These are phyloP conservation scores for Zaprionus bogoriensis DNA, from an alignment of 2,888 invertebrate genomes.

Conservation along the genomic window DNA sequence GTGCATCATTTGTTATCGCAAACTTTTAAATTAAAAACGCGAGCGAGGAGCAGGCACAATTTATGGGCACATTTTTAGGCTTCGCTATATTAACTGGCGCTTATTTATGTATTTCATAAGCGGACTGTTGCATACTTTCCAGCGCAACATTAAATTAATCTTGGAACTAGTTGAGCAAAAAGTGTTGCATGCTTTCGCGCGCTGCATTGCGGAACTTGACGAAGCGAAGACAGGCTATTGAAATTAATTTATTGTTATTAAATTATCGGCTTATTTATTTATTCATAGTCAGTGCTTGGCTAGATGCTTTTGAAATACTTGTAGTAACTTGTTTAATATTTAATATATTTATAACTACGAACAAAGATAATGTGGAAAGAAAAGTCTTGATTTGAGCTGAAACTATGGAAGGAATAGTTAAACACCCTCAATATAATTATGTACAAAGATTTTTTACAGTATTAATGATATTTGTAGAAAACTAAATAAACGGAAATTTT, in stretches of 20 bases:
- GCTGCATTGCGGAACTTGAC: neutral
- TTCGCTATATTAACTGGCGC: slow-evolving; percentile 48
- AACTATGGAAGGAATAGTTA: too few species aligned
- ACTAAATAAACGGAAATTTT: too few species aligned
- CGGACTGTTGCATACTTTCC: slow-evolving; percentile 39
- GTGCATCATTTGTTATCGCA: slow-evolving; percentile 79
- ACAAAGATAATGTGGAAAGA: too few species aligned
- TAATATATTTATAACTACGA: too few species aligned
- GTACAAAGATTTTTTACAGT: too few species aligned
- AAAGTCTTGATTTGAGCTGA: too few species aligned
- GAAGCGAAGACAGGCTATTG: neutral
- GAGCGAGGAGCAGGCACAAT: slow-evolving; percentile 26
- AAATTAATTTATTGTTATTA: neutral
- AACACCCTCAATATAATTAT: too few species aligned
- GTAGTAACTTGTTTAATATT: too few species aligned
- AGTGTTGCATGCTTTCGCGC: neutral
- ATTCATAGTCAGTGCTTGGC: too few species aligned
- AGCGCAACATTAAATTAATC: neutral
- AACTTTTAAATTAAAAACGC: slow-evolving; percentile 77
- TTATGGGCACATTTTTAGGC: slow-evolving; percentile 65
- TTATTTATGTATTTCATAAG: slow-evolving; percentile 67
- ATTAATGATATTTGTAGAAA: too few species aligned
- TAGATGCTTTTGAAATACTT: too few species aligned
- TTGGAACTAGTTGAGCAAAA: neutral
- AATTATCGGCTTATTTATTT: too few species aligned